Base-by-base conservation (phyloP, 2,797 vertebrate genomes). In the Melanogrammus aeglefinus region DNA sequence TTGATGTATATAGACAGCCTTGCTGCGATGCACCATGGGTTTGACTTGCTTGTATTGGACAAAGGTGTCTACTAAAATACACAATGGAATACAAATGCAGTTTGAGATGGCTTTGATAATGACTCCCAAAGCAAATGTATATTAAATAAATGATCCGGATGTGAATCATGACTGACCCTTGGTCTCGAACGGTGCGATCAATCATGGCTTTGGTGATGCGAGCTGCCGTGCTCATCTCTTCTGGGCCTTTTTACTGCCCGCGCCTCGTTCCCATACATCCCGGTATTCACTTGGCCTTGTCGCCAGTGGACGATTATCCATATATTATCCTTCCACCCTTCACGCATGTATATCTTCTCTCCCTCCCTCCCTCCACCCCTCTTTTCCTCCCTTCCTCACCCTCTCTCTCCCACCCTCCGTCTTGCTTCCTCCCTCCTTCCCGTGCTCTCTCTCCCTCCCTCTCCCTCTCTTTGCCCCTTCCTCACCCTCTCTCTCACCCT, bases 381-480 rank as follows among this genome's bases (percentile, higher is more conserved):
- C 57, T 63, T 7, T 7, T 21, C 12, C 57, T 8, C 57, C 12
- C 57, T 24, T 13, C 12, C 57, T 63, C 57, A 6, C 57, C n/a
- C 57, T 63, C 57, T 9, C 57, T 63, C 57, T n/a, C 57, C 7
- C 51, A 8, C 31, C 5, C 72, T 9, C 33, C 12, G 18, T 35
- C 47, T 35, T 24, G 41, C 24, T 13, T 31, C 38, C 44, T 70
- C 21, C n/a, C 72, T 35, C 24, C 24, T 33, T 31, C 72, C 4
- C 36, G 81, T 75, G 75, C 88, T 83, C n/a, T 83, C n/a, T 1
- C 47, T 51, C 18, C 47, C 47, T 51, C 18, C 5, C 4, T 14
- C 47, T 51, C 3, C 5, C 47, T 51, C 47, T 51, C 44, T 51
- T 18, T 3, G 16, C 16, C 16, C 14, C 47, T 51, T 14, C 18